These are phyloP conservation scores for Drosophila sechellia DNA, from an alignment of 1,140 invertebrate species.

Conservation along the genomic window DNA sequence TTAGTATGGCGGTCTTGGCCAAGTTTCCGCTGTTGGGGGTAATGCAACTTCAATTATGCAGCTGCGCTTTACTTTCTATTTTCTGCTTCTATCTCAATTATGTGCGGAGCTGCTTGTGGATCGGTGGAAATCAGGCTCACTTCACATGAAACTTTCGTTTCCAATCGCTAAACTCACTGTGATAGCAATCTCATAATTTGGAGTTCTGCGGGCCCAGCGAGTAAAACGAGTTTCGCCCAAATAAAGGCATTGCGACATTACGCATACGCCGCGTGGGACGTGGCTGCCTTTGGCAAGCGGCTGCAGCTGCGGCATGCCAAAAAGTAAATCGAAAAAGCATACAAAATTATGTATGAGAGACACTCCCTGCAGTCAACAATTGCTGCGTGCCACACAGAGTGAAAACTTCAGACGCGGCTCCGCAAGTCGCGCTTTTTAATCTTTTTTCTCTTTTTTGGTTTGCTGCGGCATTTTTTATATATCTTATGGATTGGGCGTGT, in stretches of 20 bases:
- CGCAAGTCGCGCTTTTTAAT: conserved; percentile 10
- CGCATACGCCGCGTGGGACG: conserved; percentile 71
- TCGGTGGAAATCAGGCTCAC: conserved; percentile 24
- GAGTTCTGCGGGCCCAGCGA: conserved; percentile 23
- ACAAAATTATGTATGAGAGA: conserved; percentile 61
- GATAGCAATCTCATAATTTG: conserved; percentile 52
- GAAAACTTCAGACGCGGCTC: conserved; percentile 49
- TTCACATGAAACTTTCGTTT: conserved; percentile 37
- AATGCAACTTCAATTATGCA: conserved; percentile 65
- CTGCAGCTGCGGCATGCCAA: conserved; percentile 47
- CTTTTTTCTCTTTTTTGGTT: neutral
- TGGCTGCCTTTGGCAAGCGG: conserved; percentile 29
- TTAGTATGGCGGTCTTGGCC: conserved; percentile 18
- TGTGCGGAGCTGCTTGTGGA: conserved; percentile 29
- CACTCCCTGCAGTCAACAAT: conserved; percentile 38
- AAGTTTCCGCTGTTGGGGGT: conserved; percentile 49
- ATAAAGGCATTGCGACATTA: conserved; percentile 48
- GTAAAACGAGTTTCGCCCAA: conserved; percentile 52
- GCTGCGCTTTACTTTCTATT: conserved; percentile 77
- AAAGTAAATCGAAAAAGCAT: conserved; percentile 26
- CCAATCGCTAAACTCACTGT: conserved; percentile 56
- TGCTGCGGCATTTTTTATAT: conserved; percentile 5
- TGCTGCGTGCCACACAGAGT: conserved; percentile 44
- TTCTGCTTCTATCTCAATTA: conserved; percentile 58
- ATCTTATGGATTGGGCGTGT: conserved; percentile 23